These are phyloP conservation scores for Scolopax rusticola DNA, from an alignment of 2,797 vertebrate genomes.

Conservation along the genomic window DNA sequence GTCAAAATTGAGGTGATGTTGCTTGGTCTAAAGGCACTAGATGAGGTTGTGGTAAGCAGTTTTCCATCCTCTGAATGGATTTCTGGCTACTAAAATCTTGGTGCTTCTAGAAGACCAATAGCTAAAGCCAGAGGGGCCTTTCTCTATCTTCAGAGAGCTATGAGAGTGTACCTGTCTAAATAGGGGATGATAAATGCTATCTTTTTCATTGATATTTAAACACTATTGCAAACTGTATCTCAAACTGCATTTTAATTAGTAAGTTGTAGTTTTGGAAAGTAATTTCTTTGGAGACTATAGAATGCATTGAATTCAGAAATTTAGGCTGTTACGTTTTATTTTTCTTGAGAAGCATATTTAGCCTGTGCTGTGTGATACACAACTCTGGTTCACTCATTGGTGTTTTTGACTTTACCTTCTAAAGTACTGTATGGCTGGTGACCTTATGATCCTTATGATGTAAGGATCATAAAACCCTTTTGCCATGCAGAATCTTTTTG, in stretches of 20 bases:
- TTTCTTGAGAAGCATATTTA: not conserved
- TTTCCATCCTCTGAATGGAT: not conserved
- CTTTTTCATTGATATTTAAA: not conserved
- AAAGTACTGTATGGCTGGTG: not conserved
- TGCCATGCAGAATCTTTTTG: not conserved
- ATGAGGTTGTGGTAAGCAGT: not conserved
- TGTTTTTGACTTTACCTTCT: not conserved
- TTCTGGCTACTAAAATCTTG: not conserved
- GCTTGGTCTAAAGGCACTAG: not conserved
- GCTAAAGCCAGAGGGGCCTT: not conserved
- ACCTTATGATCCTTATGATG: no score
- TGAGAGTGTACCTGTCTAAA: not conserved
- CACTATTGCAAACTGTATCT: not conserved
- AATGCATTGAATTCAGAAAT: not conserved
- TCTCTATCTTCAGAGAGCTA: not conserved
- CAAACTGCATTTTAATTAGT: not conserved
- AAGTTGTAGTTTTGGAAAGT: not conserved
- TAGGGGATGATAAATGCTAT: not conserved
- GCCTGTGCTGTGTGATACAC: fast-evolving
- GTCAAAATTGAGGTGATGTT: not conserved
- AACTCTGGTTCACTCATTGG: not conserved
- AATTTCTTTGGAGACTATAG: not conserved
- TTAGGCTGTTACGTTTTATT: not conserved
- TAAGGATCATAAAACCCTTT: not conserved
- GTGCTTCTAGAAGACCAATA: not conserved